phyloP scores from a whole-genome alignment of 2,888 invertebrate species.

The Drosophila multiciliata region DNA sequence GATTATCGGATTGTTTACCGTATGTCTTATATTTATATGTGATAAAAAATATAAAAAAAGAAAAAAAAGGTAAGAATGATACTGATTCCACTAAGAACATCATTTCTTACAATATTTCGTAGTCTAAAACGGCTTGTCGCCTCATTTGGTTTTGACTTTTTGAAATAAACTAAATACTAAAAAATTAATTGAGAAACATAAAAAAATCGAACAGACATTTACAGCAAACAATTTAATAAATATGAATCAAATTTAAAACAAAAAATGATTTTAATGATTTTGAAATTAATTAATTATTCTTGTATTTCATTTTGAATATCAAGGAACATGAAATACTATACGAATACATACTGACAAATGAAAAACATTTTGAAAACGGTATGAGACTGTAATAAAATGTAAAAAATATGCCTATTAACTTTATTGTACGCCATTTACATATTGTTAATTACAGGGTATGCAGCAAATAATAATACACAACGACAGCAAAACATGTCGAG shows the following conservation, averaged over 20 bases:
- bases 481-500: conserved; percentile 24
- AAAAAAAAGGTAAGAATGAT: neutral
- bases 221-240: neutral
- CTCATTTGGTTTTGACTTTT: no score
- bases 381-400: neutral
- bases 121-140: no score
- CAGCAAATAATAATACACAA: conserved; percentile 30
- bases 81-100: neutral
- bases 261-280: neutral
- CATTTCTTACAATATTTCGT: neutral
- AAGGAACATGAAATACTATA: neutral
- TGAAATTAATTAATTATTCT: neutral
- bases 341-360: neutral
- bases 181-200: neutral
- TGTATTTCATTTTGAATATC: neutral
- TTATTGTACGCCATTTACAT: neutral
- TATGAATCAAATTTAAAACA: neutral
- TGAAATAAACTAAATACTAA: neutral
- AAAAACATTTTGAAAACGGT: neutral
- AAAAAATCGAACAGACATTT: neutral
- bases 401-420: neutral
- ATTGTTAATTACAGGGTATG: conserved; percentile 25
- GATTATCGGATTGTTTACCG: neutral
- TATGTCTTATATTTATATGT: neutral
- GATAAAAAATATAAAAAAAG: neutral